Base-by-base conservation (phyloP, 2,113 vertebrate genomes). In the Xenopus laevis region DNA sequence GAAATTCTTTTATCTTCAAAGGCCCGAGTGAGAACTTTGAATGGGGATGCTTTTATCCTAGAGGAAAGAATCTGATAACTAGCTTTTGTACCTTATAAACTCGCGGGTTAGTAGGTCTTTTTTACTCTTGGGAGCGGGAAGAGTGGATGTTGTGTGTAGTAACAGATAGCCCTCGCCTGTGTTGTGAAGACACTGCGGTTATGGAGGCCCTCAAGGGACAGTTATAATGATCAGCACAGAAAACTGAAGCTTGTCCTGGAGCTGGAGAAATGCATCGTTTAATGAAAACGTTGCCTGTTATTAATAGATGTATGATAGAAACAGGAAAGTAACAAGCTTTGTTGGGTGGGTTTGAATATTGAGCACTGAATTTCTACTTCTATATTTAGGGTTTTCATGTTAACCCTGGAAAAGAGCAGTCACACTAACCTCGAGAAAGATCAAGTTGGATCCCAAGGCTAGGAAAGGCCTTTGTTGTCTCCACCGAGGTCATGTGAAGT, bases 231-330 rank as follows among this genome's bases (percentile, higher is more conserved):
- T 83, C 82, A 83, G 83, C 70, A 78, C 86, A 79, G 78, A 87
- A 88, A 86, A 84, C 79, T 75, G 71, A 66, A 86, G 79, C 81
- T 79, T 87, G 78, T 85, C 83, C 82, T 84, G 77, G 81, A 88
- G 82, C 81, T 65, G 11, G 71, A 78, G 80, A 86, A 87, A 78
- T 79, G 75, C 67, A 78, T 82, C 81, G 59, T 82, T 86, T 84
- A 85, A 83, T 88, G 84, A 88, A 86, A 84, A 84, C 74, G 71
- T 78, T 83, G 79, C 81, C 80, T 77, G 82, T 87, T 86, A 81
- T 85, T 83, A 86, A 88, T 86, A 85, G 84, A 84, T 72, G 85
- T 81, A 81, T 84, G 81, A 79, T 86, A 84, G 81, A 82, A 83
- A 80, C 80, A 81, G 82, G 80, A 79, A 78, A 73, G 79, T 77